Conservation (phyloP, 2,888 invertebrate species). For the Corbicula japonica region DNA sequence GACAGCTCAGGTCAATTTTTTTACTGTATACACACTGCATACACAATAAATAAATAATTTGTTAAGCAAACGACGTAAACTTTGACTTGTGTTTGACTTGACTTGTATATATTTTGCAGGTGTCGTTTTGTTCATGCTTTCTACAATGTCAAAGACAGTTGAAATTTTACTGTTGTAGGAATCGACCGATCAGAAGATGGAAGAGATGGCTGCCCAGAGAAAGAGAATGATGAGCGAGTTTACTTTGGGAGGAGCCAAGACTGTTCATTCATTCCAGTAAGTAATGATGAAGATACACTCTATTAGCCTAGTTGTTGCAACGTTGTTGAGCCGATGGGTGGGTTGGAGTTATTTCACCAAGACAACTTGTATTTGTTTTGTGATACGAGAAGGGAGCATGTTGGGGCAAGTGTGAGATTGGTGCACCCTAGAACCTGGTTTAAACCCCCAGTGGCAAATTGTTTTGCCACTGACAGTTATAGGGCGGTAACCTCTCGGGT, state of each 20-base stretch:
- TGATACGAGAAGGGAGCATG: not conserved
- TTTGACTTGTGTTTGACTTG: not conserved
- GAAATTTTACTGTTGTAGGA: no score
- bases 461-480: no score
- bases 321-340: not conserved
- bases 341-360: not conserved
- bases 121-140: no score
- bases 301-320: not conserved
- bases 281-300: not conserved
- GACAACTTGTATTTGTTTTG: not conserved
- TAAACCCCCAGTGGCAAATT: no score
- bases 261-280: constrained; percentile 30
- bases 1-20: not conserved
- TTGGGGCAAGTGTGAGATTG: not conserved
- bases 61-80: not conserved
- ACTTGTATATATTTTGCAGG: constrained; percentile 2
- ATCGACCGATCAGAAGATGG: constrained; percentile 4
- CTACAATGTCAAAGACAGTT: no score
- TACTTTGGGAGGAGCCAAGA: not conserved
- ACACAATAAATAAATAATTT: not conserved
- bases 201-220: constrained; percentile 13
- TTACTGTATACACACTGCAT: not conserved
- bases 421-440: not conserved
- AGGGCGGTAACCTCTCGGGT: no score
- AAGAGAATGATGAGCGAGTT: constrained; percentile 40